A percentile compares a stretch with the other conserved stretches of the same genome.
Evolutionary conservation across 2,888 invertebrate species (phyloP).

Genomic region (Ormyrus pomaceus): DNA sequence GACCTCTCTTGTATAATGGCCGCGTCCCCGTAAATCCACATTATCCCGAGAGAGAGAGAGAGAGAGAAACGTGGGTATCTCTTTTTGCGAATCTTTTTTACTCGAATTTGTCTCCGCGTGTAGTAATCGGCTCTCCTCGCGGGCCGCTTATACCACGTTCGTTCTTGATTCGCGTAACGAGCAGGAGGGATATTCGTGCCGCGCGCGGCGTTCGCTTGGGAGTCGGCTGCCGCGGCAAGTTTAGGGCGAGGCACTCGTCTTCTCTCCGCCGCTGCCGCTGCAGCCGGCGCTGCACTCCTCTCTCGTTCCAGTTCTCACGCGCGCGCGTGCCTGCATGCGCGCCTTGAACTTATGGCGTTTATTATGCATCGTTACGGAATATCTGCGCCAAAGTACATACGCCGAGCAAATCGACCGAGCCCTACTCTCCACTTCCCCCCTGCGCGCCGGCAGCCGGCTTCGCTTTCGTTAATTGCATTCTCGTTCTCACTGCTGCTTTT

Average conservation of each 20-base stretch:
- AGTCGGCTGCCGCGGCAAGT: conserved; percentile 12
- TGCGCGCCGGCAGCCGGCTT: conserved; percentile 50
- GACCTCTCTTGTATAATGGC: conserved; percentile 20
- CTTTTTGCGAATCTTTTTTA: too few species aligned
- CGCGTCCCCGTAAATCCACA: conserved; percentile 18
- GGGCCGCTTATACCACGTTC: too few species aligned
- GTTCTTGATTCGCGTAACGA: too few species aligned
- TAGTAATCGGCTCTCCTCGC: too few species aligned
- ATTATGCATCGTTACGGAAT: conserved; percentile 66
- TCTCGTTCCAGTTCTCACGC: conserved; percentile 73
- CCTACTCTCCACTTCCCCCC: conserved; percentile 36
- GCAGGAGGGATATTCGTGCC: background rate
- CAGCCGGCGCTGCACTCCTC: conserved; percentile 51
- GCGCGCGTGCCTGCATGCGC: conserved; percentile 49
- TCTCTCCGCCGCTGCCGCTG: conserved; percentile 45
- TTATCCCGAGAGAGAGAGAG: background rate
- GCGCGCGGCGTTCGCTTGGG: background rate
- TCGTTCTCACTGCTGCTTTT: conserved; percentile 23
- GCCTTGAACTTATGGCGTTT: conserved; percentile 64
- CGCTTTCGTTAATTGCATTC: conserved; percentile 44
- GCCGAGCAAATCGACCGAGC: too few species aligned
- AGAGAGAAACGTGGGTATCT: too few species aligned
- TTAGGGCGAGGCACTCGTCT: conserved; percentile 62
- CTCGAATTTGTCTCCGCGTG: too few species aligned
- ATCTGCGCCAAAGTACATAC: conserved; percentile 32